Evolutionary conservation across 2,797 vertebrate species (phyloP).

Genomic region (Artibeus lituratus): DNA sequence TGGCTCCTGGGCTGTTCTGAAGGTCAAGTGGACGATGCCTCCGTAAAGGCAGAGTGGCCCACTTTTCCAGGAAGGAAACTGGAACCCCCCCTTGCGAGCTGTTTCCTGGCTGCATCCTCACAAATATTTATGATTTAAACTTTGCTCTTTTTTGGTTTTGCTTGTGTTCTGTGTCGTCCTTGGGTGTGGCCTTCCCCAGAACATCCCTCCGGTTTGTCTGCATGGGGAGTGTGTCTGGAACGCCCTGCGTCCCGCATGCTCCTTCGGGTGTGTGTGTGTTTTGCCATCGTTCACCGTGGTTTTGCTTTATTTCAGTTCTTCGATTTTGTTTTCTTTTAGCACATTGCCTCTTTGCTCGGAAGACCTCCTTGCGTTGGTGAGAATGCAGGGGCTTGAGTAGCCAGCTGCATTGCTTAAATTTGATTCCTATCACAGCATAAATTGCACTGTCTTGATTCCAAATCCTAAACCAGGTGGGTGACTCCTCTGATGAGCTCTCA

Average conservation of each 20-base stretch:
- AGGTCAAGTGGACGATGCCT: neutral
- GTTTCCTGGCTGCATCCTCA: constrained; percentile 24
- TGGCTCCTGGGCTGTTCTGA: fast-evolving
- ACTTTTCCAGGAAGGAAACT: neutral
- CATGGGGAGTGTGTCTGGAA: neutral
- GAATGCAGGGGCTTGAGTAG: constrained; percentile 73
- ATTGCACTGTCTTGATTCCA: constrained; percentile 82
- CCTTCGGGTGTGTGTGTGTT: constrained; percentile 57
- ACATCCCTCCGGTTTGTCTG: neutral
- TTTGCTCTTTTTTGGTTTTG: constrained; percentile 55
- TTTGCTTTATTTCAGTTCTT: constrained; percentile 84
- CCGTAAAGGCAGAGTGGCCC: neutral
- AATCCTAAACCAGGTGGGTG: constrained; percentile 85
- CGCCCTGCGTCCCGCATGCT: neutral
- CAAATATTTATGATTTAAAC: constrained; percentile 29
- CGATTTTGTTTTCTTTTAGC: constrained; percentile 85
- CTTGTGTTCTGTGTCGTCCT: constrained; percentile 33
- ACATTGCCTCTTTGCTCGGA: constrained; percentile 82
- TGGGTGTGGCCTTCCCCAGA: neutral
- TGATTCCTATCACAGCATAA: constrained; percentile 80
- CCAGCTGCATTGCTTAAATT: constrained; percentile 82
- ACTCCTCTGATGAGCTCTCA: constrained; percentile 75
- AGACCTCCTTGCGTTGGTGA: constrained; percentile 80
- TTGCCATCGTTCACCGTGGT: constrained; percentile 78
- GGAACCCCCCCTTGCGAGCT: fast-evolving